phyloP scores from a whole-genome alignment of 2,113 vertebrate genomes.

The Todiramphus chloris region DNA sequence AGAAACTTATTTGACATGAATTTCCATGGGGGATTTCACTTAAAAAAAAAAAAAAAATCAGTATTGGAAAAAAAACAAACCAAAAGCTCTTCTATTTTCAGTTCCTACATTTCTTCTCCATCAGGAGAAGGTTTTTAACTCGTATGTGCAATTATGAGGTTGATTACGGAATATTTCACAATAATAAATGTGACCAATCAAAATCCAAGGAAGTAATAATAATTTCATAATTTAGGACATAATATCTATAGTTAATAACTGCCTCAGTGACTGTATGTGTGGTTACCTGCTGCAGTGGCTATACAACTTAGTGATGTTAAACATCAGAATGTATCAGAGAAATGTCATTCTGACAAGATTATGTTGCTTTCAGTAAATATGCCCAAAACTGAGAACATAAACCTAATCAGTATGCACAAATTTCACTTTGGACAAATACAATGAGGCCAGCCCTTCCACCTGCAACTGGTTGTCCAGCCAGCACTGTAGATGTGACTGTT shows the following conservation, averaged over 20 bases:
- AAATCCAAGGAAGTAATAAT: background rate
- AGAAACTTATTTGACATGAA: background rate
- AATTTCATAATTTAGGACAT: background rate
- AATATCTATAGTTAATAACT: background rate
- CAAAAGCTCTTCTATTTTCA: background rate
- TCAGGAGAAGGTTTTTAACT: background rate
- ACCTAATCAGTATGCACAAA: background rate
- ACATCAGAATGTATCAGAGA: background rate
- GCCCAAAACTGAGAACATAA: background rate
- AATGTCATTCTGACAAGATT: background rate
- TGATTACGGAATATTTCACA: background rate
- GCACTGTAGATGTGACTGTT: background rate
- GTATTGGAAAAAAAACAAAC: background rate
- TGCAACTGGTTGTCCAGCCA: background rate
- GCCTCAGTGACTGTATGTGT: background rate
- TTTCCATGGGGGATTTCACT: background rate
- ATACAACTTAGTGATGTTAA: background rate
- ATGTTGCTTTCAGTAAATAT: background rate
- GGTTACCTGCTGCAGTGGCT: background rate
- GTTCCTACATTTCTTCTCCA: background rate
- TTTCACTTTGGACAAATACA: background rate
- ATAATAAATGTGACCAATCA: background rate
- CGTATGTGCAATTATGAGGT: background rate
- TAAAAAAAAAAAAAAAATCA: background rate
- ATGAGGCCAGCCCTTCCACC: background rate